Evolutionary conservation across 2,113 vertebrate genomes (phyloP).

Genomic region (Elephas maximus): DNA sequence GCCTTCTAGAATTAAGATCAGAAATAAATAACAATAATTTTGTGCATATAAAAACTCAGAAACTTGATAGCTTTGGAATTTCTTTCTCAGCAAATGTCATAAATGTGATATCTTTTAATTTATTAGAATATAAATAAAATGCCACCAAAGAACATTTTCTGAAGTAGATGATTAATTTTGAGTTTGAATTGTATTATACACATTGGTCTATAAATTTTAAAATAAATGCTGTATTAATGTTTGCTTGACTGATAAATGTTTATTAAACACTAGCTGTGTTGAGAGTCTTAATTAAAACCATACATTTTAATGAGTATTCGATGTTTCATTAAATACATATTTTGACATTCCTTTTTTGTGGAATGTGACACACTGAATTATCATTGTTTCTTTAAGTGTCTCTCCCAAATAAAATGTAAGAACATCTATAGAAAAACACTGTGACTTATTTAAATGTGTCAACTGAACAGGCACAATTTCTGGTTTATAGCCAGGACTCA

Average conservation of each 20-base stretch:
- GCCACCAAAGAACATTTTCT: neutral
- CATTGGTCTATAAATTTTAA: neutral
- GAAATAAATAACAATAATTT: conserved; percentile 23
- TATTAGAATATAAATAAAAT: conserved; percentile 30
- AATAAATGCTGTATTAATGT: conserved; percentile 13
- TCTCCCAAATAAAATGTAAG: neutral
- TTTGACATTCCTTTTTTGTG: conserved; percentile 19
- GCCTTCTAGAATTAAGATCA: neutral
- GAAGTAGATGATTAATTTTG: neutral
- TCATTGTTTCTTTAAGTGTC: conserved; percentile 15
- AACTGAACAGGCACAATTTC: neutral
- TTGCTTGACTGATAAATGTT: conserved; percentile 37
- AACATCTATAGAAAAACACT: neutral
- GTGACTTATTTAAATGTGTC: conserved; percentile 38
- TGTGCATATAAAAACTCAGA: neutral
- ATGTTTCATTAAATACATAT: conserved; percentile 19
- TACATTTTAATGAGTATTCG: neutral
- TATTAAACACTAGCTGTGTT: conserved; percentile 23
- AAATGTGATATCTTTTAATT: neutral
- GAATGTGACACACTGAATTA: neutral
- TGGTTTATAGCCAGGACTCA: neutral
- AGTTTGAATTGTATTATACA: conserved; percentile 13
- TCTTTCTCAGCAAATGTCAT: neutral
- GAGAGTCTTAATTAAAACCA: conserved; percentile 45
- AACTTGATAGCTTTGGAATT: neutral